Evolutionary conservation across 2,113 vertebrate species (phyloP).

Genomic region (Ailurus styani): DNA sequence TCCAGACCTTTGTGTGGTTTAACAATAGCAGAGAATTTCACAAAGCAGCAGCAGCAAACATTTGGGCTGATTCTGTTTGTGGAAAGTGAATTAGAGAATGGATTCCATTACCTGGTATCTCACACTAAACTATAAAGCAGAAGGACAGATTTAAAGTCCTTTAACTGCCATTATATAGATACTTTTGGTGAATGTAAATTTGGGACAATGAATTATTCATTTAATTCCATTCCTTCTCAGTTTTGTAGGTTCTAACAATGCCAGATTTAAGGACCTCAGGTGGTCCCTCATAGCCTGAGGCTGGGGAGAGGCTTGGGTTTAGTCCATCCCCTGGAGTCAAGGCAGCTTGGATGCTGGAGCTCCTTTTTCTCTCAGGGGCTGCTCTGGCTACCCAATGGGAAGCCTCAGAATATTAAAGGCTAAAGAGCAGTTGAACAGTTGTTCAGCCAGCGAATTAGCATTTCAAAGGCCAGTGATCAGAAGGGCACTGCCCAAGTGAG

Average conservation of each 20-base stretch:
- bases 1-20: neutral
- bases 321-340: neutral
- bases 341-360: neutral
- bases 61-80: neutral
- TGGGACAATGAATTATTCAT: slow-evolving; percentile 39
- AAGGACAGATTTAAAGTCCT: neutral
- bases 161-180: neutral
- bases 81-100: slow-evolving; percentile 23
- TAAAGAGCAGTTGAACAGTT: slow-evolving; percentile 25
- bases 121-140: neutral
- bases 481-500: neutral
- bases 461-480: slow-evolving; percentile 44
- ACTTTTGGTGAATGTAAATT: neutral
- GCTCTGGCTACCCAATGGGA: neutral
- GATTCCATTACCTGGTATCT: slow-evolving; percentile 14
- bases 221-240: neutral
- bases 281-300: neutral
- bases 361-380: neutral
- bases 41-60: neutral
- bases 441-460: slow-evolving; percentile 32
- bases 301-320: neutral
- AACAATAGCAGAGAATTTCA: neutral
- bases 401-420: neutral
- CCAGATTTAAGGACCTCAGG: neutral
- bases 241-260: neutral